Evolutionary conservation across 2,797 vertebrate genomes (phyloP), one percentile per base, ranked within the genome.

Genomic region (Falco cherrug): DNA sequence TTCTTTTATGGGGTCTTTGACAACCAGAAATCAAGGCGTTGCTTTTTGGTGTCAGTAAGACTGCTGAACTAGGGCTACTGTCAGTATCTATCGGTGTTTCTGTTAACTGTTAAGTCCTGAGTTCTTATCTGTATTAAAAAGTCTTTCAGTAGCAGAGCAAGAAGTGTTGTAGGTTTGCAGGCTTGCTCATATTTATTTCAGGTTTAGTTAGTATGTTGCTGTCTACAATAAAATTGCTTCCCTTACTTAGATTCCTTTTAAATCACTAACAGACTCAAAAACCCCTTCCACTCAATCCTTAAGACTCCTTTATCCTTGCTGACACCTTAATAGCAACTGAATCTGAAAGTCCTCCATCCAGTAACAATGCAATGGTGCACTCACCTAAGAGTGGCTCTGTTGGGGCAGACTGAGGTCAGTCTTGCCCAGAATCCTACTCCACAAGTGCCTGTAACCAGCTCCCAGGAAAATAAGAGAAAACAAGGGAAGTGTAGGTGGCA

Each of bases 351-450:
- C 11, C 20, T 73, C 14, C 17, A 10, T 28, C 17, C 18, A 37
- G 29, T 35, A 79, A 25, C n/a, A 60, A 6, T 14, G 1, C 1
- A 9, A 4, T 50, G 50, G 10, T 65, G 22, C 16, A 19, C 6
- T 3, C 7, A 6, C 26, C 21, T 41, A 35, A 73, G n/a, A 76
- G 28, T 5, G 1, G 7, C 21, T 69, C 35, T 60, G 0, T 0
- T 39, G 59, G 60, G 41, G 25, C 54, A 84, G 31, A 33, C 20
- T 2, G 2, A 53, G 18, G 39, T 63, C n/a, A 10, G 2, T 24
- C 41, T 80, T 13, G 1, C 6, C n/a, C 51, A 60, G 18, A 71
- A 37, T 60, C 41, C 25, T 83, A 2, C 7, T 53, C 24, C 31
- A 53, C 31, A 18, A 10, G 3, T 24, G 16, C 37, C 28, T 11